Evolutionary conservation across 1,140 invertebrate species (phyloP).

Genomic region (Harpegnathos saltator): DNA sequence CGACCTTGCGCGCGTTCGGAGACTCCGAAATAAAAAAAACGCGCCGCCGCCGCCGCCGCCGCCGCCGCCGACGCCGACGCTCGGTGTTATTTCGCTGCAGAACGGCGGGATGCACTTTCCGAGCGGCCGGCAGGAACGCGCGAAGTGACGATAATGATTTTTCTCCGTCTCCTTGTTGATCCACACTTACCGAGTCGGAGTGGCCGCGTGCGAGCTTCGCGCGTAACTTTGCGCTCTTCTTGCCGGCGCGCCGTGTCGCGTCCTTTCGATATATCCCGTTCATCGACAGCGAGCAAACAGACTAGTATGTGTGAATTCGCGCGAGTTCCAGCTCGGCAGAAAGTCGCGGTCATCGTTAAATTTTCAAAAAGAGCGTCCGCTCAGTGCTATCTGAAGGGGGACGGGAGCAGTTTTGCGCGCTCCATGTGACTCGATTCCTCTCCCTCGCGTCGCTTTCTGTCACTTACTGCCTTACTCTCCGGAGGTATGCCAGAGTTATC

Average conservation of each 20-base stretch:
- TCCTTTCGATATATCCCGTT: neutral
- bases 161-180: conserved; percentile 14
- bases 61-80: too few species aligned
- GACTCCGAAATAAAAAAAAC: conserved; percentile 74
- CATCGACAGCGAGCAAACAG: conserved; percentile 24
- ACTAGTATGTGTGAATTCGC: conserved; percentile 18
- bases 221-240: too few species aligned
- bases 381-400: too few species aligned
- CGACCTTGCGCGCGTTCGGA: conserved; percentile 81
- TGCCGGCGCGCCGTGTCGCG: too few species aligned
- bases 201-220: too few species aligned
- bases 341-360: conserved; percentile 51
- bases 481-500: conserved; percentile 3
- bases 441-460: conserved; percentile 1
- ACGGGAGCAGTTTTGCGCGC: too few species aligned
- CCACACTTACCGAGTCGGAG: neutral
- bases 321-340: conserved; percentile 28
- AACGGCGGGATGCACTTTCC: conserved; percentile 53
- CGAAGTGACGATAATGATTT: conserved; percentile 1
- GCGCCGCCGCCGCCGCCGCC: too few species aligned
- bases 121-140: conserved; percentile 19
- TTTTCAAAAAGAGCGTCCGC: conserved; percentile 45
- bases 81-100: conserved; percentile 75
- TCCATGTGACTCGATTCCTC: neutral
- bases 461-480: neutral